Percentiles rank a stretch among this genome's conserved stretches.
These are phyloP conservation scores for Autographa gamma DNA, from an alignment of 2,888 invertebrate genomes.

Conservation along the genomic window DNA sequence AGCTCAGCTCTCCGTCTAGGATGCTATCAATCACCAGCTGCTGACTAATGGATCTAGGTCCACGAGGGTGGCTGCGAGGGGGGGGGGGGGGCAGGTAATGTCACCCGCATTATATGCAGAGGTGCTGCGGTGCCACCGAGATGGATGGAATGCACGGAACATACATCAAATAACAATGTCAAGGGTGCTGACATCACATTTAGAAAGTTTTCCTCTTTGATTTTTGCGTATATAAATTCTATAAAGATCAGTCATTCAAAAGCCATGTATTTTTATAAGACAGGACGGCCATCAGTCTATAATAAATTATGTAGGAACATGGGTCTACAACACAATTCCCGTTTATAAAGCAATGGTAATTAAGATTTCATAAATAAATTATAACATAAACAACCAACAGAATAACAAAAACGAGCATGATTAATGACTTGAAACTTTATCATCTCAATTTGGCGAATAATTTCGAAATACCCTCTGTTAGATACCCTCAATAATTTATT, in stretches of 20 bases:
- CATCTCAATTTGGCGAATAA: conserved; percentile 21
- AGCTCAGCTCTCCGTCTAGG: not conserved
- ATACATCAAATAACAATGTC: not conserved
- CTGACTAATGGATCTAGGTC: conserved; percentile 19
- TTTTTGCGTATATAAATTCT: not conserved
- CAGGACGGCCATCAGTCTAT: too few species aligned
- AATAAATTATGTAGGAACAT: too few species aligned
- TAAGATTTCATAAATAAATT: not conserved
- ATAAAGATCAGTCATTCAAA: too few species aligned
- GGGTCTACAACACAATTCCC: not conserved
- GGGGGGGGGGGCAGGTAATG: not conserved
- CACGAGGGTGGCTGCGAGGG: not conserved
- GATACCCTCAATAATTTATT: conserved; percentile 39
- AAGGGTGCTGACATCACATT: not conserved
- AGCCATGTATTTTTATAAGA: too few species aligned
- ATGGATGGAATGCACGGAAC: not conserved
- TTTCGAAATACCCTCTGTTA: conserved; percentile 27
- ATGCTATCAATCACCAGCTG: conserved; percentile 31
- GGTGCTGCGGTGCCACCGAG: not conserved
- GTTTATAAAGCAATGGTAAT: not conserved
- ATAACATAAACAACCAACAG: conserved; percentile 13
- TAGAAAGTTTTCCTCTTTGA: not conserved
- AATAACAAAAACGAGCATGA: conserved; percentile 24
- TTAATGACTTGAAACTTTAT: conserved; percentile 13
- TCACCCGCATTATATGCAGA: not conserved